Evolutionary conservation across 2,888 invertebrate genomes (phyloP), one percentile per base, ranked within the genome.

Genomic region (Julus scanicus): DNA sequence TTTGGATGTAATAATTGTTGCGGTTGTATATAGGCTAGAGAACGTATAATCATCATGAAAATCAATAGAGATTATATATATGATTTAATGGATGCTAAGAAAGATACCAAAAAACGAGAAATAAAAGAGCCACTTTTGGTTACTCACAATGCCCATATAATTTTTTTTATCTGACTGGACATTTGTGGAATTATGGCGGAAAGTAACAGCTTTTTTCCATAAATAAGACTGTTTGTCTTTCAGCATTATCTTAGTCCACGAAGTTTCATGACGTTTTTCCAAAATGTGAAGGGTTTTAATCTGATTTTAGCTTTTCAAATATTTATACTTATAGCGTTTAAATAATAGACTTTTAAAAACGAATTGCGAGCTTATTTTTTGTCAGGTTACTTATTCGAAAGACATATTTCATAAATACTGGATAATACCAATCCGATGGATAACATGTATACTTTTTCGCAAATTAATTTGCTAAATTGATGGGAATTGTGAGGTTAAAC

Each of bases 1-100:
- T 71, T 71, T 71, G 71, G 71, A 71, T 29, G 71, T 71, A 71
- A 71, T 71, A 71, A 71, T 71, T 71, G 71, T 71, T 29, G 71
- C 71, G 5, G 71, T 71, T 71, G 71, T 71, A 29, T 71, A 29
- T 63, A 17, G n/a, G 63, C 29, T 29, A 29, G n/a, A n/a, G n/a
- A 63, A 4, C 6, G 29, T 29, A 9, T 29, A 8, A 29, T 29
- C 29, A 71, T 5, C 71, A 29, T 9, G 8, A 29, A 29, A 71
- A 71, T 71, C 71, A 29, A 71, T 71, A 71, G 71, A 71, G 71
- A 71, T 71, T 71, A 71, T 29, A 71, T 29, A 71, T 71, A n/a
- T 20, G 71, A 71, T 71, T 71, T 71, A 29, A 71, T 71, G 71
- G 71, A 71, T 29, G 20, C 71, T 29, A 9, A 20, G 9, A 29